Percentiles rank a stretch among this genome's conserved stretches.
These are phyloP conservation scores for Trogon melanurus DNA, from an alignment of 2,113 vertebrate species.

Conservation along the genomic window DNA sequence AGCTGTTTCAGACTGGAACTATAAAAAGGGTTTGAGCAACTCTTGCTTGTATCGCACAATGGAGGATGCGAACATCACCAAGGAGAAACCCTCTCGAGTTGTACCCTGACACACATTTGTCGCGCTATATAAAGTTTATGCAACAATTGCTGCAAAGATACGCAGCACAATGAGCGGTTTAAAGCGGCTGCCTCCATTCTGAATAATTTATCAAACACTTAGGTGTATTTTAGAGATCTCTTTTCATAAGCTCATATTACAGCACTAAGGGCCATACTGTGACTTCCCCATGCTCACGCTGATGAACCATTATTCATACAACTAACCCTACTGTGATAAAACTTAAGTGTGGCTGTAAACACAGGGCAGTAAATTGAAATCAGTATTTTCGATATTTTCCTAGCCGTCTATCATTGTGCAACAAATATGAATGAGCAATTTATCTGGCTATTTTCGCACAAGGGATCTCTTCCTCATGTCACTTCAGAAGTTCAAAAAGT, in stretches of 20 bases:
- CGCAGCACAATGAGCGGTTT: not conserved
- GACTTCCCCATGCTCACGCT: not conserved
- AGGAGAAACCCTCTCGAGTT: not conserved
- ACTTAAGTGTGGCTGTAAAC: not conserved
- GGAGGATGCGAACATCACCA: not conserved
- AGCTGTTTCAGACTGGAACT: constrained; percentile 17
- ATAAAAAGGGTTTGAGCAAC: not conserved
- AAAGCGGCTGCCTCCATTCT: constrained; percentile 1
- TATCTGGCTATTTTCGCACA: not conserved
- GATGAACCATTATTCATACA: not conserved
- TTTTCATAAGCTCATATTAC: not conserved
- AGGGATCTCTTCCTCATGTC: not conserved
- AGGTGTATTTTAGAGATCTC: not conserved
- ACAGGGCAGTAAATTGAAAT: not conserved
- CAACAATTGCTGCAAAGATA: not conserved
- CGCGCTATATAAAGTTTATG: not conserved
- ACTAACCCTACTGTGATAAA: not conserved
- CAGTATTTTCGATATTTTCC: not conserved
- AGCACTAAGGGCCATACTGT: not conserved
- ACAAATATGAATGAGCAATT: not conserved
- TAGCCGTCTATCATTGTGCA: not conserved
- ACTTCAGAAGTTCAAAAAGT: not conserved
- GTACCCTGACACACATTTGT: not conserved
- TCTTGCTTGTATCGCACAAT: not conserved
- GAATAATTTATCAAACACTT: constrained; percentile 31